Conservation (phyloP, 1,140 invertebrate genomes). For the Trichonephila inaurata region DNA sequence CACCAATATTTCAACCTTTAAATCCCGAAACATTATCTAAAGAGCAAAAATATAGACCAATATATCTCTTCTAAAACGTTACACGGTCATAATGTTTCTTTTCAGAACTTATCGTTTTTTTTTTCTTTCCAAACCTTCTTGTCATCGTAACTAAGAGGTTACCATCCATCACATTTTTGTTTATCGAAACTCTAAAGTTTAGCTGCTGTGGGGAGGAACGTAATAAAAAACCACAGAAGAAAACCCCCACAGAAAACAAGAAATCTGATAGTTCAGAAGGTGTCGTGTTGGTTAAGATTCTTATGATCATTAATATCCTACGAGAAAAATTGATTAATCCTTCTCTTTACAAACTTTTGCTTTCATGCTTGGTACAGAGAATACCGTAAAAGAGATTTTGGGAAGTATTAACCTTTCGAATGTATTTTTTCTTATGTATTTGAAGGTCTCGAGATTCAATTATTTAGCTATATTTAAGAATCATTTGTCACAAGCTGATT, state of each 20-base stretch:
- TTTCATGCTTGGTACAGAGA: not conserved
- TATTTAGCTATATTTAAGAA: not conserved
- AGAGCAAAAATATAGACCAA: not conserved
- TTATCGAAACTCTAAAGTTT: not conserved
- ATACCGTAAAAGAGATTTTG: not conserved
- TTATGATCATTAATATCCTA: slow-evolving; percentile 4
- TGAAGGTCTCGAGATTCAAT: not conserved
- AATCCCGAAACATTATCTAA: no score
- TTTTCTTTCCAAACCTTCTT: not conserved
- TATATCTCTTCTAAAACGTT: not conserved
- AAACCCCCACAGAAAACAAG: not conserved
- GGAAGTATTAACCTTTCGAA: not conserved
- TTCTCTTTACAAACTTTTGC: not conserved
- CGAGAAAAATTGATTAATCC: slow-evolving; percentile 1
- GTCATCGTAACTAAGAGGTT: not conserved
- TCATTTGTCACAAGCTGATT: not conserved
- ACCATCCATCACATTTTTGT: slow-evolving; percentile 11
- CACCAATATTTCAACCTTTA: no score
- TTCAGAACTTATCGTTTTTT: not conserved
- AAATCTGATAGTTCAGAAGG: not conserved
- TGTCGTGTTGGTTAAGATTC: not conserved
- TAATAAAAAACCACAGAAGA: not conserved
- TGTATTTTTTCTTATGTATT: not conserved
- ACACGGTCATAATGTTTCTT: not conserved
- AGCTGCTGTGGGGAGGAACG: not conserved